phyloP scores from a whole-genome alignment of 2,888 invertebrate genomes.

The Stomorhina lunata region DNA sequence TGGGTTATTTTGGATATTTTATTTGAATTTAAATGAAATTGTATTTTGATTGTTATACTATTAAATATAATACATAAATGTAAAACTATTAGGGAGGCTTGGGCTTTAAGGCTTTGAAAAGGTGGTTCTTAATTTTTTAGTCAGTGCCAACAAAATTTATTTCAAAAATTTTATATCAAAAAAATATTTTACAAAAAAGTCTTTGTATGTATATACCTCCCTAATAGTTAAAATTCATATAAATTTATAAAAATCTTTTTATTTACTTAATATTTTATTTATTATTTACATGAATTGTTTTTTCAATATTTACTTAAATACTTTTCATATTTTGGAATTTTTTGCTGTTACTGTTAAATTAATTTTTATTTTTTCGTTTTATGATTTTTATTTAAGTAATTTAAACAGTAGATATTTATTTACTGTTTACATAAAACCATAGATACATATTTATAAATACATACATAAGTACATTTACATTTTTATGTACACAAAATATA shows the following conservation, averaged over 20 bases:
- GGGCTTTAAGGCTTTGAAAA: too few species aligned
- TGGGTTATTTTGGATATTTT: conserved; percentile 69
- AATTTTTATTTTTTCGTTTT: conserved; percentile 1
- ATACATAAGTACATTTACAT: neutral
- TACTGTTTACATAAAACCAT: conserved; percentile 1
- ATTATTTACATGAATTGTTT: conserved; percentile 51
- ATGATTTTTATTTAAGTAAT: conserved; percentile 26
- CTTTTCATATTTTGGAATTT: conserved; percentile 29
- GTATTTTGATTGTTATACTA: too few species aligned
- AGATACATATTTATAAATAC: neutral
- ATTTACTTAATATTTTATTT: conserved; percentile 52
- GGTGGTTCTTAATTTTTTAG: too few species aligned
- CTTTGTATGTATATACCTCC: too few species aligned
- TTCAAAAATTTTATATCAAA: too few species aligned
- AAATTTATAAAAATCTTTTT: neutral
- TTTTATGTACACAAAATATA: neutral
- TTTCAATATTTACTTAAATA: conserved; percentile 44
- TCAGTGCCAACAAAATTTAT: too few species aligned
- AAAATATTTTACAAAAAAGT: too few species aligned
- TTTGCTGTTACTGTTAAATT: conserved; percentile 18
- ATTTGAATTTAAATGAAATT: too few species aligned
- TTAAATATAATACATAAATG: too few species aligned
- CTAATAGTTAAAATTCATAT: conserved; percentile 1
- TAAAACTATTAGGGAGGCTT: too few species aligned
- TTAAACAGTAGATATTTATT: conserved; percentile 32